phyloP scores from a whole-genome alignment of 2,797 vertebrate species.

The Xenopus petersii region DNA sequence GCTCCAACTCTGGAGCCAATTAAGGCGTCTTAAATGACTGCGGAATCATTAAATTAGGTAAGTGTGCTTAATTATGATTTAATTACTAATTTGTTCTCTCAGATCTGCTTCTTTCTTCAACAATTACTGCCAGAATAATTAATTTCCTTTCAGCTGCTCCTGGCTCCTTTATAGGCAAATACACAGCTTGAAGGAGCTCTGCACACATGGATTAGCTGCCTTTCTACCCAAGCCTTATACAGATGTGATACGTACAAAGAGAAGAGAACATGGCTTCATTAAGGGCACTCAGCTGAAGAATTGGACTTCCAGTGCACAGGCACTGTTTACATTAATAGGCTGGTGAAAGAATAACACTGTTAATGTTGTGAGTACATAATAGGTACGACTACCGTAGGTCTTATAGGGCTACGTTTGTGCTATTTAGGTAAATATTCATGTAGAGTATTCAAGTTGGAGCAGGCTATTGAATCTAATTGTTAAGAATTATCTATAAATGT shows the following conservation, averaged over 20 bases:
- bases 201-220: not conserved
- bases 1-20: constrained; percentile 49
- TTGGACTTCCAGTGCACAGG: constrained; percentile 6
- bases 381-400: too few relatives aligned
- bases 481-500: too few relatives aligned
- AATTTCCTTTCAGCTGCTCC: constrained; percentile 50
- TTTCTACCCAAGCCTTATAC: constrained; percentile 6
- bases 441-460: too few relatives aligned
- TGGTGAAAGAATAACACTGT: not conserved
- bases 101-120: constrained; percentile 49
- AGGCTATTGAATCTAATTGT: too few relatives aligned
- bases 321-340: not conserved
- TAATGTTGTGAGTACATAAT: not conserved
- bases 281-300: constrained; percentile 12
- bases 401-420: too few relatives aligned
- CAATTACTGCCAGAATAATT: constrained; percentile 50
- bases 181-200: constrained; percentile 48
- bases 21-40: constrained; percentile 47
- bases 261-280: constrained; percentile 8
- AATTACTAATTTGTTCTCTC: constrained; percentile 50
- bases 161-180: constrained; percentile 46
- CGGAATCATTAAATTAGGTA: constrained; percentile 50
- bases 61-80: constrained; percentile 50
- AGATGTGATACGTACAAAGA: not conserved
- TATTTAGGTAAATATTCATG: too few relatives aligned